Evolutionary conservation across 2,797 vertebrate species (phyloP), one percentile per base, ranked within the genome.

Genomic region (Triplophysa yarkandensis): DNA sequence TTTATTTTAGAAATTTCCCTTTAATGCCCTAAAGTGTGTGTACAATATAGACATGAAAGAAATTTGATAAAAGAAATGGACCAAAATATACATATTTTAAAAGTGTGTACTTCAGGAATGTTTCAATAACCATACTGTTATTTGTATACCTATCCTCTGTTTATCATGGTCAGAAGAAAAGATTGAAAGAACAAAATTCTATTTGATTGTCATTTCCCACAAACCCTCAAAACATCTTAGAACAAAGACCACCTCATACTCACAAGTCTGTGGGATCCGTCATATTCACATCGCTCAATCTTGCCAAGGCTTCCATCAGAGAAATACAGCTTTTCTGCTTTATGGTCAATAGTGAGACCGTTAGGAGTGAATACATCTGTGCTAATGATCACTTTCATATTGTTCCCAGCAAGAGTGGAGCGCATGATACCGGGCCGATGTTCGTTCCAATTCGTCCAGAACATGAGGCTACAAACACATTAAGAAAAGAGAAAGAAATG

Each of bases 391-490:
- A 96, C 91, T 82, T 92, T 95, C 44, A 96, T 92, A 85, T 95
- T 98, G 77, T 93, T 95, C 57, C 98, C 98, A 0, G 92, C 89
- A 41, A 99, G 84, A 0, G 95, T 97, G 54, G 96, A 93, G 84
- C 96, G 94, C 95, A 99, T 97, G 86, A 99, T 95, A 86, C 96
- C 97, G 0, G 98, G 96, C 43, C 94, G 92, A 72, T 98, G 98
- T 84, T 99, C 98, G 21, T 99, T 99, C 97, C 98, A 99, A 87
- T 99, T 99, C 80, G 96, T 98, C 98, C 98, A 99, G 88, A 99
- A 99, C 96, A 99, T 98, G 86, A 99, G 89, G 87, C 98, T 99
- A 79, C 4, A 79, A 69, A 46, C 11, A 60, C 36, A 72, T 27
- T 48, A 23, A 32, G 44, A n/a, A 54, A n/a, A 48, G 19, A 66